Base-by-base conservation (phyloP, 2,797 vertebrate species). In the Netta rufina region DNA sequence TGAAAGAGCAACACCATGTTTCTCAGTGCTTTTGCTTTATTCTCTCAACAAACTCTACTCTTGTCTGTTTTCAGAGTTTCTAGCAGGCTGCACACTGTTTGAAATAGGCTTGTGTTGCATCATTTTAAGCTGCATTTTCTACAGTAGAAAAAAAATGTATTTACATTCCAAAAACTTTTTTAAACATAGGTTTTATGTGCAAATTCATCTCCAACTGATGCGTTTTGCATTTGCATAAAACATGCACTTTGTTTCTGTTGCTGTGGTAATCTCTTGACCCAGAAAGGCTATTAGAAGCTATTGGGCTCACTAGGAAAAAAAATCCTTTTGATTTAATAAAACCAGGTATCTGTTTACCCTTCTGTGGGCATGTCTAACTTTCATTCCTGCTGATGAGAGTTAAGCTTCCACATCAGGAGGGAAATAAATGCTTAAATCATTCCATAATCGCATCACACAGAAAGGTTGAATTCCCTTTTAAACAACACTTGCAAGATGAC, bases 381-480 rank as follows among this genome's bases (percentile, higher is more conserved):
- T 51, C 65, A 41, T 60, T 32, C 22, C 64, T 84, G 62, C 77
- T 83, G 62, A 41, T 45, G 54, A 73, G 74, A 78, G 69, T 72
- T 72, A 91, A 62, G 32, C 43, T 33, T 43, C 43, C 64, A 11
- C 64, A 36, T 57, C 38, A 24, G 58, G 60, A 80, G 72, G 76
- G 83, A 86, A 73, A 36, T 2, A 91, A 61, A 89, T 28, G 51
- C 61, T 76, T 84, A 30, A 51, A 79, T 90, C 61, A 70, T 90
- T 91, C 85, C 2, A 0, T 41, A 58, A 83, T 32, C 13, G 0
- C 19, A 6, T 81, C 47, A 79, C 73, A 66, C 56, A 53, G 51
- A 36, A 95, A 82, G 91, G 93, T 85, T 96, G 87, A 94, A 92
- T 96, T 95, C 96, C 95, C 96, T 96, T 96, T 96, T 96, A 90